phyloP scores from a whole-genome alignment of 2,113 vertebrate species.

The Syrrhaptes paradoxus region DNA sequence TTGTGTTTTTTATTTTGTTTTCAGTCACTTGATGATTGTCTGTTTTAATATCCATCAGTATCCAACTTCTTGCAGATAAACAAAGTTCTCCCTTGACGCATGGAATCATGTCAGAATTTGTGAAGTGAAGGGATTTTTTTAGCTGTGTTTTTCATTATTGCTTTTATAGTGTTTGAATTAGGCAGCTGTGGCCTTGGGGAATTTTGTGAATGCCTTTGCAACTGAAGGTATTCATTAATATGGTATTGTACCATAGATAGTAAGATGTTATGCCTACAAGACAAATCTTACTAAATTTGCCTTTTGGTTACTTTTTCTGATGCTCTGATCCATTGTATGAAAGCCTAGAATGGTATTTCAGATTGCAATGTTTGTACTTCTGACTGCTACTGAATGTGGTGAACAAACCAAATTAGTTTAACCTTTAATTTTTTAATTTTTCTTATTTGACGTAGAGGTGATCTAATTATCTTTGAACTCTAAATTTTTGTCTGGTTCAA shows the following conservation, averaged over 20 bases:
- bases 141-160: background rate
- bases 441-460: background rate
- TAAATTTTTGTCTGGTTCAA: background rate
- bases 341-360: background rate
- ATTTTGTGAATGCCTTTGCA: background rate
- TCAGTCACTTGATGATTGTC: background rate
- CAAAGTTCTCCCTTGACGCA: background rate
- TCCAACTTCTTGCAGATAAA: background rate
- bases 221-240: background rate
- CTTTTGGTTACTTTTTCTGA: background rate
- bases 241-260: background rate
- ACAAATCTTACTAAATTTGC: background rate
- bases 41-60: conserved; percentile 29
- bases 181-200: background rate
- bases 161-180: background rate
- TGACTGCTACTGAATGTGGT: background rate
- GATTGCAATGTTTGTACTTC: background rate
- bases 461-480: background rate
- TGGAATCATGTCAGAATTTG: background rate
- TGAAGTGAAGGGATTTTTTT: conserved; percentile 15
- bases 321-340: background rate
- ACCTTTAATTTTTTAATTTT: background rate
- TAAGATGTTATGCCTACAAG: background rate
- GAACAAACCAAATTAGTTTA: background rate
- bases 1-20: background rate